Base-by-base conservation (phyloP, 1,140 invertebrate species). In the Drosophila bipectinata region DNA sequence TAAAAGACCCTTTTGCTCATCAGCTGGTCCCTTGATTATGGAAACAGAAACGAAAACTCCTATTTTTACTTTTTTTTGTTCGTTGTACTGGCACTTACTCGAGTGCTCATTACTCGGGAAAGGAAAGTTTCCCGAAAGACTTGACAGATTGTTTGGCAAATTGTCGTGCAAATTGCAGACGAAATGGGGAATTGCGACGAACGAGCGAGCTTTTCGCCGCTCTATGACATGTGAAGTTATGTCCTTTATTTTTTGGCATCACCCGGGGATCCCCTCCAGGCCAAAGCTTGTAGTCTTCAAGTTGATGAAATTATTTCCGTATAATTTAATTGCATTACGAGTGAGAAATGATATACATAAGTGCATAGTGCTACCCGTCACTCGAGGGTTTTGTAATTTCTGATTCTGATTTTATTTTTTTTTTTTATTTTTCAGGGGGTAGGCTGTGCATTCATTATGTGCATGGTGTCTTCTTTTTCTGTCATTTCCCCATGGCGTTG, bases 301-400 rank as follows among this genome's bases (percentile, higher is more conserved):
- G 75, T 82, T 88, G 88, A 87, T 87, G 82, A 87, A 87, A 87
- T 87, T 82, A 88, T 87, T 87, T 87, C 82, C 82, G 82, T 83
- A 82, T 83, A 87, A 87, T 88, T 88, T 88, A 87, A 82, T 84
- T 84, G 81, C 81, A 71, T 64, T 44, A 44, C 75, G 72, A 52
- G 45, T 63, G 59, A 48, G 71, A 71, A 73, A 77, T 85, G 61
- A 71, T 77, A 85, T 32, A 32, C 32, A 32, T 66, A 84, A 84
- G 77, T 84, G 80, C 63, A 55, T 60, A 37, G 32, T n/a, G 34
- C 55, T 34, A 55, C 62, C 63, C 60, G 63, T 45, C 47, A 55
- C 62, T 63, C 60, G 63, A 49, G 53, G 59, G 41, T 45, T 54
- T 62, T 15, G 61, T 44, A 44, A 14, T 44, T 44, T 32, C 32